Conservation (phyloP, 1,140 invertebrate genomes). For the Aethina tumida region DNA sequence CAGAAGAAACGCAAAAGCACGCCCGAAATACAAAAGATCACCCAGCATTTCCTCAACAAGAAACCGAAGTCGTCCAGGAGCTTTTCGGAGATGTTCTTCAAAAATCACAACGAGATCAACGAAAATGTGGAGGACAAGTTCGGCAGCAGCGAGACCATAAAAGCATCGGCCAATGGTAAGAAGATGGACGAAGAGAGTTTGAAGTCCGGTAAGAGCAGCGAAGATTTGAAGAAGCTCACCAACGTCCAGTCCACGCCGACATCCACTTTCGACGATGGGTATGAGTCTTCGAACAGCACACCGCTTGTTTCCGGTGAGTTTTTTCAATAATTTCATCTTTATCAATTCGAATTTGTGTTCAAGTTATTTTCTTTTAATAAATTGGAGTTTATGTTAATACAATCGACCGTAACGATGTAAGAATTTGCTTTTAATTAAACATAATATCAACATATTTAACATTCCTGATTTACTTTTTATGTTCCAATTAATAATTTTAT, state of each 20-base stretch:
- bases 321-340: not conserved
- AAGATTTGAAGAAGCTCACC: slow-evolving; percentile 18
- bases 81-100: slow-evolving; percentile 23
- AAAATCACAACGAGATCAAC: slow-evolving; percentile 10
- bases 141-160: slow-evolving; percentile 24
- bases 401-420: no score
- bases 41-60: slow-evolving; percentile 13
- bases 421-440: no score
- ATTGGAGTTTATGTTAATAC: no score
- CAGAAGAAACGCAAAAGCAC: slow-evolving; percentile 24
- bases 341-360: not conserved
- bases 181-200: slow-evolving; percentile 8
- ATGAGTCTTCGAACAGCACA: slow-evolving; percentile 43
- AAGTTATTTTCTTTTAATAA: slow-evolving; percentile 2
- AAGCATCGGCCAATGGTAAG: slow-evolving; percentile 12
- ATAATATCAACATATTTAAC: no score
- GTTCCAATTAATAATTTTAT: no score
- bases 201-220: slow-evolving; percentile 14
- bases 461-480: no score
- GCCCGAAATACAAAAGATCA: slow-evolving; percentile 16
- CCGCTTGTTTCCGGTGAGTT: slow-evolving; percentile 40
- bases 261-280: slow-evolving; percentile 41
- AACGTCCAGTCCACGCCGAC: slow-evolving; percentile 31
- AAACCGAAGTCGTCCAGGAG: slow-evolving; percentile 24
- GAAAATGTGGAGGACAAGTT: slow-evolving; percentile 13